Conservation (phyloP, 2,888 invertebrate genomes). For the Eupeodes latifasciatus region DNA sequence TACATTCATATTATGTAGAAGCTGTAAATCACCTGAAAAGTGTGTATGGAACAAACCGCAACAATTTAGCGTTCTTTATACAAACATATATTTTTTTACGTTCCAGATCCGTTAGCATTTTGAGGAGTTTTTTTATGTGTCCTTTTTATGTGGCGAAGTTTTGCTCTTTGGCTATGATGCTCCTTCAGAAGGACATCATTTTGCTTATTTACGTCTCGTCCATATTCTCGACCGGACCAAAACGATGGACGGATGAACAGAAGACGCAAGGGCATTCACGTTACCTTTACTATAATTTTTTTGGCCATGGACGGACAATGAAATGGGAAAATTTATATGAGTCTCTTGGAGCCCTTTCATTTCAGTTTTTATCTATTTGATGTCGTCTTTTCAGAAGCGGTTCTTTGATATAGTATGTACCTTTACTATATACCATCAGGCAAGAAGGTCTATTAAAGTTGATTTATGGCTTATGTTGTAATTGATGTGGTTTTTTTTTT, state of each 20-base stretch:
- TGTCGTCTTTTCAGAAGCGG: constrained; percentile 58
- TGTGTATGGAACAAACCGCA: constrained; percentile 64
- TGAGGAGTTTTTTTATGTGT: constrained; percentile 40
- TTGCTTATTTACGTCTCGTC: constrained; percentile 25
- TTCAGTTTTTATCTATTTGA: constrained; percentile 56
- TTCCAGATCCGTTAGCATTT: constrained; percentile 22
- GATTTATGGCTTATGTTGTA: constrained; percentile 69
- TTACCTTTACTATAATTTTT: constrained; percentile 58
- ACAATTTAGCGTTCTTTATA: constrained; percentile 51
- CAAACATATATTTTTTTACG: constrained; percentile 12
- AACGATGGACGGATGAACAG: no score
- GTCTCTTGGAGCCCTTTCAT: constrained; percentile 41
- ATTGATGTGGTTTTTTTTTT: constrained; percentile 55
- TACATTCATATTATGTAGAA: no score
- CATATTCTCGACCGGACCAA: not conserved
- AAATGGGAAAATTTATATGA: constrained; percentile 58
- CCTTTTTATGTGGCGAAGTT: constrained; percentile 33
- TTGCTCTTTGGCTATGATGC: constrained; percentile 1
- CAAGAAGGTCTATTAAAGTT: constrained; percentile 65
- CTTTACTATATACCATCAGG: not conserved
- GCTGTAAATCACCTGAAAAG: constrained; percentile 70
- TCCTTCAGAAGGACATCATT: constrained; percentile 41
- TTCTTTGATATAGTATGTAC: constrained; percentile 57
- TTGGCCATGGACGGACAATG: not conserved
- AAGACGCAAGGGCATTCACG: not conserved